These are phyloP conservation scores for Circaetus cinerascens DNA, from an alignment of 2,113 vertebrate genomes.

Conservation along the genomic window DNA sequence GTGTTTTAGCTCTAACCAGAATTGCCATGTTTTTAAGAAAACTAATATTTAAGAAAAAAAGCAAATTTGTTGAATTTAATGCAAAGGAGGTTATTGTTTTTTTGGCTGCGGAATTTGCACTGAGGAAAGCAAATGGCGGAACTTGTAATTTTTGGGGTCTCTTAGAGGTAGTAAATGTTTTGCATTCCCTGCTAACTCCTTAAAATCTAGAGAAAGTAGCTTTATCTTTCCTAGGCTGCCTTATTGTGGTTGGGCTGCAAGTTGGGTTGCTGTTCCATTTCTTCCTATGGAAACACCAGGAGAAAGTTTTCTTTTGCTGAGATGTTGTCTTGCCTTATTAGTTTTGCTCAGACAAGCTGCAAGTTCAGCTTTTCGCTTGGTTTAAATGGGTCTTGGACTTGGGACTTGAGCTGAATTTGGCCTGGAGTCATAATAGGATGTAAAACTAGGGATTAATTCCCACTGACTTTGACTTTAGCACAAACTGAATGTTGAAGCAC, in stretches of 20 bases:
- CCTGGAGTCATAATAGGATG: not conserved
- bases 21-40: not conserved
- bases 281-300: not conserved
- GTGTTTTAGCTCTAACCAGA: not conserved
- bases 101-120: not conserved
- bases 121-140: not conserved
- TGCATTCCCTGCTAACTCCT: not conserved
- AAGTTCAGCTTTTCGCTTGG: not conserved
- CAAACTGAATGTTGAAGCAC: accelerated
- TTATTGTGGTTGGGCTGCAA: not conserved
- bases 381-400: not conserved
- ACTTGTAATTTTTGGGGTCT: not conserved
- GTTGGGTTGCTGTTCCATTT: not conserved
- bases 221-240: not conserved
- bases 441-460: not conserved
- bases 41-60: not conserved
- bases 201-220: not conserved
- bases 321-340: accelerated
- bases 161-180: not conserved
- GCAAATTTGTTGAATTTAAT: not conserved
- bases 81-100: not conserved
- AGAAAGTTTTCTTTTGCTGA: not conserved
- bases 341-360: not conserved
- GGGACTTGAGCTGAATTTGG: not conserved
- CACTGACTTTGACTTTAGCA: not conserved